A percentile compares a stretch with the other conserved stretches of the same genome.
Conservation (phyloP, 2,888 invertebrate genomes). For the Brachyptera risi region DNA sequence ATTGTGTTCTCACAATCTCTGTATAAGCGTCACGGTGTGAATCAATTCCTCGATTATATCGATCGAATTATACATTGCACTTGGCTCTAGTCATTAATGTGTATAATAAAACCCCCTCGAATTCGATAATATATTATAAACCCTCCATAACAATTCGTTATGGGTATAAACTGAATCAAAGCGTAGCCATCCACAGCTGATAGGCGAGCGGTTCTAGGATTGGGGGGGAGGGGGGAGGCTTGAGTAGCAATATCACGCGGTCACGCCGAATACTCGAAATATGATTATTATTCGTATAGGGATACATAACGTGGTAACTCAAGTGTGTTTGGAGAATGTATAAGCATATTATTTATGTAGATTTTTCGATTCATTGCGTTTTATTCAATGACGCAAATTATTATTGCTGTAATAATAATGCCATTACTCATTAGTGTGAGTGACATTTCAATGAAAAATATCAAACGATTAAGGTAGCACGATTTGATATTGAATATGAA, state of each 20-base stretch:
- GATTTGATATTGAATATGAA: no score
- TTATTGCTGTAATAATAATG: no score
- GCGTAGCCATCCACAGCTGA: slow-evolving; percentile 25
- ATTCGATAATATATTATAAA: slow-evolving; percentile 5
- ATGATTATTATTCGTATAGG: slow-evolving; percentile 3
- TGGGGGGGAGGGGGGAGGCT: neutral
- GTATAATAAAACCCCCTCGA: no score
- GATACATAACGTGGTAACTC: neutral
- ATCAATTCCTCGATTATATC: neutral
- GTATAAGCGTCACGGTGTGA: no score
- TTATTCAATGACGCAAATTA: no score
- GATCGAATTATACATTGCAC: no score
- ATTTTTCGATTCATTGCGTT: neutral
- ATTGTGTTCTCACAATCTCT: no score
- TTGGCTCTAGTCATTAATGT: no score
- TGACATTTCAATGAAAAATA: no score
- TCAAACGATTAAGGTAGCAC: no score
- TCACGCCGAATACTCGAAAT: slow-evolving; percentile 16
- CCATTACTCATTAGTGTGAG: no score
- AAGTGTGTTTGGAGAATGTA: neutral
- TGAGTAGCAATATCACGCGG: slow-evolving; percentile 15
- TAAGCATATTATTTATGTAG: slow-evolving; percentile 3
- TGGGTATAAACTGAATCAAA: slow-evolving; percentile 27
- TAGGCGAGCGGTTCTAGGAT: no score
- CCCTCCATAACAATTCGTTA: slow-evolving; percentile 23